Base-by-base conservation (phyloP, 2,888 invertebrate genomes). In the Plagodis dolabraria region DNA sequence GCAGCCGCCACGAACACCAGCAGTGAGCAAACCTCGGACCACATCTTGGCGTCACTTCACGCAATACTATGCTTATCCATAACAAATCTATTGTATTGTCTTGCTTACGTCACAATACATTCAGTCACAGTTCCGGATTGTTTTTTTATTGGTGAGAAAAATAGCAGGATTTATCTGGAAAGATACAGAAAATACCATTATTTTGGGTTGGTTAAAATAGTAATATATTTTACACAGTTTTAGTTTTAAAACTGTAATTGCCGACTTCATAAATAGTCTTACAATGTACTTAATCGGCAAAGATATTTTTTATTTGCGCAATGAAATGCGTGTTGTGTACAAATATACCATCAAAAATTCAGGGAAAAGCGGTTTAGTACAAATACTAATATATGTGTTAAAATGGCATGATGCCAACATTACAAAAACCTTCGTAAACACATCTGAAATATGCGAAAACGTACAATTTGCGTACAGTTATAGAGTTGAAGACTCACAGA, bases 31-130 rank as follows among this genome's bases (percentile, higher is more conserved):
- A 79, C 70, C 70, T 76, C 77, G 75, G 79, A 73, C 89, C 86
- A 87, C 85, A 88, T 87, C 71, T 76, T 77, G 76, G 71, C 69
- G 79, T 75, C 71, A 63, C 76, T 75, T 83, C 77, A 81, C 68
- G 72, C 78, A 74, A 72, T 71, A 68, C 68, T 63, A 68, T 74
- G 69, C 70, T 67, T 76, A 84, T 82, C 89, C 91, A 90, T 91
- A 88, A 86, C 88, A 86, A 83, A 79, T 75, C 75, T 80, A 82
- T 85, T 88, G 85, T 85, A 80, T 78, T 67, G 66, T 65, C 56
- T 53, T 67, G 61, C 68, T 80, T 77, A 76, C 80, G 79, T 81
- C 81, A 83, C 79, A 76, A 77, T 68, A 69, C 77, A 82, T 80
- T 79, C 74, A 78, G 77, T 71, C 73, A 53, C 60, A 58, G 69